Evolutionary conservation across 2,888 invertebrate genomes (phyloP).

Genomic region (Ctenicera cuprea): DNA sequence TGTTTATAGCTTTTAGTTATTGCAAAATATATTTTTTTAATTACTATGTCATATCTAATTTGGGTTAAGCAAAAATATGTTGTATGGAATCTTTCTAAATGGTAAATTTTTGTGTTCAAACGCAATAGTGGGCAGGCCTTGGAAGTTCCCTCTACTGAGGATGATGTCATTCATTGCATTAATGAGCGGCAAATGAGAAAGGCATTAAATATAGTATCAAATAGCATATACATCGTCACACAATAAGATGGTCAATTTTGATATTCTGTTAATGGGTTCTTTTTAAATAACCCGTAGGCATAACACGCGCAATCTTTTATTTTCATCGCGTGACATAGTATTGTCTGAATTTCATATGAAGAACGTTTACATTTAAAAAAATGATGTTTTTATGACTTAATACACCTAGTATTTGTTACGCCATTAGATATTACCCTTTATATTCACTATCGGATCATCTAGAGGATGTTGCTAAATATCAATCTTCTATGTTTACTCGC

Average conservation of each 20-base stretch:
- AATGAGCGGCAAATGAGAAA: constrained; percentile 23
- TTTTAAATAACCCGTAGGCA: neutral
- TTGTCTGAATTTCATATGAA: too few species aligned
- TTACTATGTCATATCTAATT: neutral
- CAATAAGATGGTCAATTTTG: neutral
- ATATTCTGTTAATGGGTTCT: neutral
- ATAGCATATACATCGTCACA: constrained; percentile 11
- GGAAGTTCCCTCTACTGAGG: constrained; percentile 5
- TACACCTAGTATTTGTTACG: too few species aligned
- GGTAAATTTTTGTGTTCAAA: constrained; percentile 15
- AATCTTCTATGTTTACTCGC: too few species aligned
- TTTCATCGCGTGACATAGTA: neutral
- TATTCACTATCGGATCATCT: too few species aligned
- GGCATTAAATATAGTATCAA: constrained; percentile 19
- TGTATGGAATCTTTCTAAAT: neutral
- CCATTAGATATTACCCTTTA: too few species aligned
- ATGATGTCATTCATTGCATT: constrained; percentile 29
- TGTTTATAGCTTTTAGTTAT: neutral
- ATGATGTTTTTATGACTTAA: too few species aligned
- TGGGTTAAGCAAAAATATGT: neutral
- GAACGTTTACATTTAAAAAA: too few species aligned
- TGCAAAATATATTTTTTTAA: neutral
- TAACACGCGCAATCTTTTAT: neutral
- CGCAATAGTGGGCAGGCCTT: constrained; percentile 19
- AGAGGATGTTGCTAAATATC: too few species aligned